Percentiles rank a stretch among this genome's conserved stretches.
Evolutionary conservation across 2,113 vertebrate species (phyloP).

Genomic region (Thunnus maccoyii): DNA sequence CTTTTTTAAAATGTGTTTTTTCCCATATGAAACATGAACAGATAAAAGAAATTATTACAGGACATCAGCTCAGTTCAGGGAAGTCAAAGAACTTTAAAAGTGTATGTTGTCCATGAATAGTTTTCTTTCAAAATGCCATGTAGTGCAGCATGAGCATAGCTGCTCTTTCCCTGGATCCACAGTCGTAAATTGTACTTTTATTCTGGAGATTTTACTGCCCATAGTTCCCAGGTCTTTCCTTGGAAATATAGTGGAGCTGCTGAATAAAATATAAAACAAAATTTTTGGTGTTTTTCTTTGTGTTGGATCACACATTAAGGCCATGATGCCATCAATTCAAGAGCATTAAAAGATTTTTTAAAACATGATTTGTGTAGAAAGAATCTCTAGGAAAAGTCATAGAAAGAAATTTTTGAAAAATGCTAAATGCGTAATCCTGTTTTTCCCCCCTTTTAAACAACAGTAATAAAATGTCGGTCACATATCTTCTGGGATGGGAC

Average conservation of each 20-base stretch:
- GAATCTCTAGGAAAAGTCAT: neutral
- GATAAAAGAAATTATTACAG: neutral
- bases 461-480: neutral
- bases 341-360: neutral
- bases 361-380: too few species aligned
- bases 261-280: neutral
- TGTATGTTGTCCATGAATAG: neutral
- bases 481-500: neutral
- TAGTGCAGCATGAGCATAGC: neutral
- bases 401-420: neutral
- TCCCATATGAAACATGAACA: neutral
- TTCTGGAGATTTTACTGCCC: neutral
- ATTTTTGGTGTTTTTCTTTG: neutral
- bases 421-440: neutral
- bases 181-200: neutral
- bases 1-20: neutral
- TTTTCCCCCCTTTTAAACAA: neutral
- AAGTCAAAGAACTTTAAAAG: neutral
- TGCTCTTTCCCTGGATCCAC: slow-evolving; percentile 17
- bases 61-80: neutral
- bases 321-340: neutral
- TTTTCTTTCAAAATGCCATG: neutral
- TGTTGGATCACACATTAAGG: too few species aligned
- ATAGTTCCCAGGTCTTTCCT: neutral
- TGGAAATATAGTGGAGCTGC: neutral